Evolutionary conservation across 2,797 vertebrate species (phyloP), one percentile per base, ranked within the genome.

Genomic region (Tarsius wallacei): DNA sequence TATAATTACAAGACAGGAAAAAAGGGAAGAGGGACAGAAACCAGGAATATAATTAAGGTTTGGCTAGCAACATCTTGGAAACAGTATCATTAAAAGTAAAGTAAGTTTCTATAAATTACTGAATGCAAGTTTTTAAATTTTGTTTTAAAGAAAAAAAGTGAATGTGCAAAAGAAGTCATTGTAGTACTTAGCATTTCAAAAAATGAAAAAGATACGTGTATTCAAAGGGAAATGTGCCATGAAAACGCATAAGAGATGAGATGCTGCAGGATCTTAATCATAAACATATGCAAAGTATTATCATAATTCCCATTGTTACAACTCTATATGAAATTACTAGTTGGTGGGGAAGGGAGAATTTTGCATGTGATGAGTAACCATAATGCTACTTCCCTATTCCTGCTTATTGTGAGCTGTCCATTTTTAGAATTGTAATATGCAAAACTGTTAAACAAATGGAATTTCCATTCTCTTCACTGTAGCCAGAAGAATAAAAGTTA

Each of bases 11-110:
- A 83, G 90, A 96, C 57, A 97, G 87, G 55, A 87, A 94, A 97
- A 98, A 57, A 61, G 16, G 66, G 47, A 87, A 4, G 28, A 59
- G 49, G 13, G 36, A 84, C 51, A 92, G 63, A 96, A 97, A 94
- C 55, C 68, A 92, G 80, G 36, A 97, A 96, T 68, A 83, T 81
- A 96, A 96, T 96, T 95, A 98, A 96, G 61, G 64, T 21, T 97
- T 98, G 96, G 95, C 42, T 93, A 97, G 95, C 96, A 97, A 96
- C 31, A 96, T 93, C 2, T 98, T 97, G 92, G 94, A 97, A 96
- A 94, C 73, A 71, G 42, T 97, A 74, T 94, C 83, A 91, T 96
- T 97, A 96, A 96, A 97, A 95, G 57, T 93, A 96, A 98, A 96
- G 82, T 86, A 49, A 33, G 57, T 42, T 98, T 97, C 91, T 10